Conservation (phyloP, 2,888 invertebrate species). For the Eristalis intricaria region DNA sequence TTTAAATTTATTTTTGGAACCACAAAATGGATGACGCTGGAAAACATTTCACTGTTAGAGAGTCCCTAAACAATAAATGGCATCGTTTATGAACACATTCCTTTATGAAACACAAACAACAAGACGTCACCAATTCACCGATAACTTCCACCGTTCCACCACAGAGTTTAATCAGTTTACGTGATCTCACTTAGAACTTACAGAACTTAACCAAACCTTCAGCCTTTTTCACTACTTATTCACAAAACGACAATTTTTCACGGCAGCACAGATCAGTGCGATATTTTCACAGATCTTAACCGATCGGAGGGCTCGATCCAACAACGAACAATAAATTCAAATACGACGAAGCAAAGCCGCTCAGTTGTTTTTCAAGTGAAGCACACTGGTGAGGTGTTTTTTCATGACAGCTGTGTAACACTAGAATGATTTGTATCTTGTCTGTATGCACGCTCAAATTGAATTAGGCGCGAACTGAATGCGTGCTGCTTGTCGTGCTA, state of each 20-base stretch:
- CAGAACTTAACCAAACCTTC: not conserved
- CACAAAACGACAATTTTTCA: not conserved
- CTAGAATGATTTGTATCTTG: not conserved
- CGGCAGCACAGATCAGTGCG: not conserved
- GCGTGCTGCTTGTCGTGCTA: not conserved
- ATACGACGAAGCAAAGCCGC: not conserved
- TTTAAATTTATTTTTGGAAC: no score
- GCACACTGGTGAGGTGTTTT: not conserved
- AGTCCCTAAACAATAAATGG: no score
- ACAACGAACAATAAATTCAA: not conserved
- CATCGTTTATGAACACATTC: no score
- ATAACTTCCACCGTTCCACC: not conserved
- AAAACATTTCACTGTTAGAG: no score
- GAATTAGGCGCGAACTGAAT: not conserved
- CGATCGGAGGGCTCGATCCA: not conserved
- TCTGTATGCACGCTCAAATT: not conserved
- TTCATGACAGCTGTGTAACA: not conserved
- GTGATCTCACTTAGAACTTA: not conserved
- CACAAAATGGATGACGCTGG: no score
- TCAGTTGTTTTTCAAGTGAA: not conserved
- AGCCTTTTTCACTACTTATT: not conserved
- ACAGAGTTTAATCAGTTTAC: not conserved
- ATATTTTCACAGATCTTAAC: not conserved
- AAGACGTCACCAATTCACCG: not conserved
- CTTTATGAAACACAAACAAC: no score